These are phyloP conservation scores for Podarcis cretensis DNA, from an alignment of 2,113 vertebrate genomes.

Conservation along the genomic window DNA sequence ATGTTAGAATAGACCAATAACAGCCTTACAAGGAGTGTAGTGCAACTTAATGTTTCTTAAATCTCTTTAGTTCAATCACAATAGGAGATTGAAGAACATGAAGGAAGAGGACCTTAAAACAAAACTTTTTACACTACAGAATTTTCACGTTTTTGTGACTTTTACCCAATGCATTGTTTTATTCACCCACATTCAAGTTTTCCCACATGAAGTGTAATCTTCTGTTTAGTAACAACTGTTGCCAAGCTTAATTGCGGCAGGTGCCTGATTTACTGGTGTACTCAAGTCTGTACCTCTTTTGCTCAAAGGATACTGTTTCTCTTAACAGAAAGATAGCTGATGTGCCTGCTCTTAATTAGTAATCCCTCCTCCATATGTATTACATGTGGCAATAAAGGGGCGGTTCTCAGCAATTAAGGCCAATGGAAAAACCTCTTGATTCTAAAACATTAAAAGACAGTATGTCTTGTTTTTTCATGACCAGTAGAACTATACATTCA, in stretches of 20 bases:
- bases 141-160: slow-evolving; percentile 67
- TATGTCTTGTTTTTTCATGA: slow-evolving; percentile 38
- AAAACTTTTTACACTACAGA: slow-evolving; percentile 73
- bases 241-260: background rate
- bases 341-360: background rate
- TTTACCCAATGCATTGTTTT: slow-evolving; percentile 38
- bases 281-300: rapidly evolving
- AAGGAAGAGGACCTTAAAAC: slow-evolving; percentile 29
- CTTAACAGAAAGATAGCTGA: background rate
- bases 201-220: slow-evolving; percentile 39
- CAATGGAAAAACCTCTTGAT: background rate
- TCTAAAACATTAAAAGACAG: slow-evolving; percentile 12
- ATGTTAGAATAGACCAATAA: slow-evolving; percentile 65
- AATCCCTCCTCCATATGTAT: background rate
- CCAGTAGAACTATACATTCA: slow-evolving; percentile 40
- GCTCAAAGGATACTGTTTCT: slow-evolving; percentile 16
- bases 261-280: background rate
- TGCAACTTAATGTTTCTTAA: background rate
- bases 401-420: slow-evolving; percentile 19
- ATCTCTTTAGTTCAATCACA: slow-evolving; percentile 25
- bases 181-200: slow-evolving; percentile 22
- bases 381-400: slow-evolving; percentile 36
- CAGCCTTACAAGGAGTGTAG: slow-evolving; percentile 54
- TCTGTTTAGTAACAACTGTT: background rate
- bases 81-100: slow-evolving; percentile 40